Evolutionary conservation across 2,113 vertebrate species (phyloP).

Genomic region (Periophthalmus modestus): DNA sequence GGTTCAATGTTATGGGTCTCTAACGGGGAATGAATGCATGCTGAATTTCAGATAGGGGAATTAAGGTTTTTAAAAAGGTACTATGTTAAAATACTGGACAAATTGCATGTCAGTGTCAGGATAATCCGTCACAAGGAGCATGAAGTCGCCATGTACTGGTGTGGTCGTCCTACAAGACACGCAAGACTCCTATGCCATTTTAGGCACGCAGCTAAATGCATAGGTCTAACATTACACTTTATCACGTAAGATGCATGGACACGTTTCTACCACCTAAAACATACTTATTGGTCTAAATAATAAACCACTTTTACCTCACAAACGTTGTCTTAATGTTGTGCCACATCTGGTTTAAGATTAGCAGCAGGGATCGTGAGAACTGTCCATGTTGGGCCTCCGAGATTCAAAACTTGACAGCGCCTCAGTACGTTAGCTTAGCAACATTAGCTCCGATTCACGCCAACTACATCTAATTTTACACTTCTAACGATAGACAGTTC

Average conservation of each 20-base stretch:
- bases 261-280: not conserved
- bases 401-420: slow-evolving; percentile 66
- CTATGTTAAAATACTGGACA: not conserved
- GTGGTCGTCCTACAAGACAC: not conserved
- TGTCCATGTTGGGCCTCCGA: slow-evolving; percentile 51
- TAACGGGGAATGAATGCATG: no score
- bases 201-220: not conserved
- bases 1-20: no score
- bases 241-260: not conserved
- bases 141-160: not conserved
- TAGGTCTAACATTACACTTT: not conserved
- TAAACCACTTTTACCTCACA: not conserved
- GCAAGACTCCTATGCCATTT: slow-evolving; percentile 3
- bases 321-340: slow-evolving; percentile 6
- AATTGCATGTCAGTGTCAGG: not conserved
- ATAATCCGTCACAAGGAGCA: not conserved
- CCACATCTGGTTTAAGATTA: slow-evolving; percentile 11
- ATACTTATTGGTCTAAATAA: not conserved
- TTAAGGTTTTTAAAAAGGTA: no score
- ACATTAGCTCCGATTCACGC: slow-evolving; percentile 36
- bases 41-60: no score
- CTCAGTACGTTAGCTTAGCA: slow-evolving; percentile 53
- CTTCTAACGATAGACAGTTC: not conserved
- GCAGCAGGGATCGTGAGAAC: slow-evolving; percentile 13
- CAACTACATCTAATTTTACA: not conserved